Percentiles rank a stretch among this genome's conserved stretches.
Conservation (phyloP, 2,888 invertebrate species). For the Agrotis puta region DNA sequence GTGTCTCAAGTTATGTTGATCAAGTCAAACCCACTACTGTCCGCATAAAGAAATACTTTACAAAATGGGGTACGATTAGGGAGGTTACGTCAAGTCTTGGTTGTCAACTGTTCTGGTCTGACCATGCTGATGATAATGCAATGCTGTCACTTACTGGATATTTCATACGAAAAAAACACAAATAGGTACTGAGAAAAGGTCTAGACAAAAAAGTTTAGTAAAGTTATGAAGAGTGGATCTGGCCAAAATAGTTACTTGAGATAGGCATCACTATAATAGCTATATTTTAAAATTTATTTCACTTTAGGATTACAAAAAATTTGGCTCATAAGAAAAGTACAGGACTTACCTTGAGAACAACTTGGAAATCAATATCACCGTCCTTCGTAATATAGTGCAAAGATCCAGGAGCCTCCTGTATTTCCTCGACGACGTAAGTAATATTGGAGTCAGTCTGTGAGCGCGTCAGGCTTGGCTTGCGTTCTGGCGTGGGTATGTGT, state of each 20-base stretch:
- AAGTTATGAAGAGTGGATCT: neutral
- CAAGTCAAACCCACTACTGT: no score
- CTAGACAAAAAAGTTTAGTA: neutral
- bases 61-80: neutral
- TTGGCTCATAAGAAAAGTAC: neutral
- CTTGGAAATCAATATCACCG: conserved; percentile 97
- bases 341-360: conserved; percentile 93
- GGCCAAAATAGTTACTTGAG: neutral
- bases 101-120: no score
- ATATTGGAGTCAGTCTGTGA: conserved; percentile 98
- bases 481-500: conserved; percentile 91
- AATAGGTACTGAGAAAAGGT: no score
- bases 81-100: neutral
- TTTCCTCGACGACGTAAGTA: conserved; percentile 96
- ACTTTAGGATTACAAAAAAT: neutral
- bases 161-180: neutral
- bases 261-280: neutral
- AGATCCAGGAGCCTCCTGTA: conserved; percentile 97
- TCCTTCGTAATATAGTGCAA: conserved; percentile 98
- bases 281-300: conserved; percentile 9
- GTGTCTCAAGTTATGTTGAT: no score
- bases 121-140: no score
- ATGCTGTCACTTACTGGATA: no score
- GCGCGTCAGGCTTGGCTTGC: conserved; percentile 94
- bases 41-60: neutral